Base-by-base conservation (phyloP, 2,797 vertebrate species). In the Acipenser ruthenus region DNA sequence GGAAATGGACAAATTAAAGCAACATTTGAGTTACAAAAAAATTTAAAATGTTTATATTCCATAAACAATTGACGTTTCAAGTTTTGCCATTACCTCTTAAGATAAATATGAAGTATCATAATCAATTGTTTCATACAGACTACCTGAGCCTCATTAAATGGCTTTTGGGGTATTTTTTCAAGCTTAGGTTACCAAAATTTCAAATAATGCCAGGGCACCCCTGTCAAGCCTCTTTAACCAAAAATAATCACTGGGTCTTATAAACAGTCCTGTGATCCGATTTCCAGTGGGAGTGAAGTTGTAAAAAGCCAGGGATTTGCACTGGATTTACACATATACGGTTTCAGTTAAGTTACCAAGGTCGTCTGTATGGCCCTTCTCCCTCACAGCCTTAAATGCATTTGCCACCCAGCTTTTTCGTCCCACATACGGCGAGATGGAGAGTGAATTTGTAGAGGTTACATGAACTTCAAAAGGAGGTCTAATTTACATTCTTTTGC, bases 241-340 rank as follows among this genome's bases (percentile, higher is more conserved):
- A 84, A 78, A 90, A 87, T 86, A 93, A 91, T 93, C 80, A 86
- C 82, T 76, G 84, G 80, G 85, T 91, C 88, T 85, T 92, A 87
- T 93, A 94, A 95, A 95, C 90, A 91, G 83, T 77, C 78, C 84
- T 89, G 81, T 94, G 90, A 94, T 94, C 93, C 92, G 90, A 91
- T 93, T 93, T 94, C 92, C 85, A 86, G 65, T 78, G 92, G 89
- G 90, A 91, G 84, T 74, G 55, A 74, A 88, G 89, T 80, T 87
- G 84, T 87, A 86, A 89, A 85, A 86, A 87, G 84, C 81, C 72
- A 78, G 87, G 92, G 92, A 90, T 92, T 95, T 94, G 89, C 72
- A 11, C 87, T 90, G 91, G 93, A 95, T 97, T 97, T 96, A 93
- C 95, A 96, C 94, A 47, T 95, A 93, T 94, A 93, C 88, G 78